These are phyloP conservation scores for Drosophila obscura DNA, from an alignment of 1,140 invertebrate genomes.

Conservation along the genomic window DNA sequence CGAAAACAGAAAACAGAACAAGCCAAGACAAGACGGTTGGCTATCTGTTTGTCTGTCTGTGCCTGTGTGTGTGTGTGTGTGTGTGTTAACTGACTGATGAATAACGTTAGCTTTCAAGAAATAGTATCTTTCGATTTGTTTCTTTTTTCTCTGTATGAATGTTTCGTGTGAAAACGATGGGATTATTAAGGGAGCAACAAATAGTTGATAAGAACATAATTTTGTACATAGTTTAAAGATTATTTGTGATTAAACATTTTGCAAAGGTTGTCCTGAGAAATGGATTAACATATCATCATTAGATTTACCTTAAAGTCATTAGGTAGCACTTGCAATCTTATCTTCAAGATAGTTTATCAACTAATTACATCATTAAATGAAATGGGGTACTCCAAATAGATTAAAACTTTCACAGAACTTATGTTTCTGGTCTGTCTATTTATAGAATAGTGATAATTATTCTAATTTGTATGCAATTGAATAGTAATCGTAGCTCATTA, in stretches of 20 bases:
- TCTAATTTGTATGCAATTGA: no score
- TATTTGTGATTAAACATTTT: no score
- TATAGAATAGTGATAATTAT: neutral
- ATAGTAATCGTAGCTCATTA: no score
- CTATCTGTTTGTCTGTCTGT: constrained; percentile 23
- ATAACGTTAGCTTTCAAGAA: constrained; percentile 47
- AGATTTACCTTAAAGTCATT: neutral
- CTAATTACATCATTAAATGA: constrained; percentile 24
- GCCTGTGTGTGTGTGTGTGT: constrained; percentile 17
- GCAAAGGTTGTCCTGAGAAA: neutral
- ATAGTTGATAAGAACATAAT: no score
- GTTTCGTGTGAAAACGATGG: constrained; percentile 4
- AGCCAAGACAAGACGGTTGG: constrained; percentile 32
- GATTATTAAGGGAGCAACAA: neutral
- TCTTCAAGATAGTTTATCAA: constrained; percentile 32
- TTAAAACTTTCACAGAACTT: constrained; percentile 23
- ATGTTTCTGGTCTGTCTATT: neutral
- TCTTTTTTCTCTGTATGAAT: constrained; percentile 9
- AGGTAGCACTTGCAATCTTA: constrained; percentile 9
- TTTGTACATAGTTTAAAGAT: constrained; percentile 5
- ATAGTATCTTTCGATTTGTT: constrained; percentile 30
- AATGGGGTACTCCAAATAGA: constrained; percentile 13
- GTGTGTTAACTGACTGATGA: constrained; percentile 43
- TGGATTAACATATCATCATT: constrained; percentile 16
- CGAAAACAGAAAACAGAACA: constrained; percentile 63